These are phyloP conservation scores for Synanthedon vespiformis DNA, from an alignment of 2,888 invertebrate genomes.

Conservation along the genomic window DNA sequence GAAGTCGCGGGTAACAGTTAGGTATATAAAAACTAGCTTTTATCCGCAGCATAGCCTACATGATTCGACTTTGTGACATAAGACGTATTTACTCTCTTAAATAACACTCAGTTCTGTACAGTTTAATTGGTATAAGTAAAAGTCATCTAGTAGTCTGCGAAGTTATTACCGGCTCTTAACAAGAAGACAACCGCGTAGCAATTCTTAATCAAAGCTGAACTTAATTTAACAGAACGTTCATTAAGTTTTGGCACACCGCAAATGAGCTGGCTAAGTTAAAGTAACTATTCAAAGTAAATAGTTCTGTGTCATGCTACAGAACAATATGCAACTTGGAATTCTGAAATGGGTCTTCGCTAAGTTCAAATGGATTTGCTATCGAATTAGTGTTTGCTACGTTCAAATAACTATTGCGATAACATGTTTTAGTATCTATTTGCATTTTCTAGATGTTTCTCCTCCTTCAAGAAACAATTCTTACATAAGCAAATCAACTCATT, in stretches of 20 bases:
- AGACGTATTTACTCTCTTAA: too few species aligned
- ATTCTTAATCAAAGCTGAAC: slow-evolving; percentile 25
- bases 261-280: slow-evolving; percentile 37
- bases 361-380: background rate
- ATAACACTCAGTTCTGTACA: too few species aligned
- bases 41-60: too few species aligned
- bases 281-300: slow-evolving; percentile 35
- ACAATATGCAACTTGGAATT: slow-evolving; percentile 1
- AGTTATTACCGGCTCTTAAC: background rate
- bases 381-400: background rate
- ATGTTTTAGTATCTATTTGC: too few species aligned
- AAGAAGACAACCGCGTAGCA: slow-evolving; percentile 5
- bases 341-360: slow-evolving; percentile 2
- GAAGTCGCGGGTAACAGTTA: too few species aligned
- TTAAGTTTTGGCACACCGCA: slow-evolving; percentile 30
- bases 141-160: background rate
- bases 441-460: too few species aligned
- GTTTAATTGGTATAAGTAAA: too few species aligned
- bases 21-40: too few species aligned
- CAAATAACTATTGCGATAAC: too few species aligned
- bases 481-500: too few species aligned
- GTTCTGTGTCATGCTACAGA: slow-evolving; percentile 25
- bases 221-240: slow-evolving; percentile 34
- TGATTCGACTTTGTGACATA: too few species aligned
- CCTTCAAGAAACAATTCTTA: too few species aligned